Evolutionary conservation across 2,113 vertebrate genomes (phyloP), one percentile per base, ranked within the genome.

Genomic region (Passerina amoena): DNA sequence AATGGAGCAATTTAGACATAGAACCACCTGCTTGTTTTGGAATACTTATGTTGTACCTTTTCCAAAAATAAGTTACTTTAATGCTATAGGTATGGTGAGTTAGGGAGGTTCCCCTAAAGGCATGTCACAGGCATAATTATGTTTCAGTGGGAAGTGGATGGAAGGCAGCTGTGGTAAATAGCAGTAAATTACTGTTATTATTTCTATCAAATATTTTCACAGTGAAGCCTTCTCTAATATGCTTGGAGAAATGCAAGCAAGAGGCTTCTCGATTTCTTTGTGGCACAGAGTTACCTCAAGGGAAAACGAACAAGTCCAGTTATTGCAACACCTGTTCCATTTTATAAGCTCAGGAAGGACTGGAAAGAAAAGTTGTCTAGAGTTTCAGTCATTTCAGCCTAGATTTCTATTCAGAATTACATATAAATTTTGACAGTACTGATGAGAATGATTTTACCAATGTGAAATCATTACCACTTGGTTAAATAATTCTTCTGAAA

Each of bases 341-440:
- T 94, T 95, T 61, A 50, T 71, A 90, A 88, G 37, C 78, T 91
- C 60, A 45, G 24, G 45, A 54, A 82, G 37, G 37, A 16, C 59
- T 85, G 82, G 61, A 88, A 91, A 84, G 56, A 91, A 97, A 91
- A 91, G 40, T 42, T 61, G 33, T 88, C 60, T 90, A 71, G 64
- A 50, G 48, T 96, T 97, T 94, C 93, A 70, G 40, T 40, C 30
- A 25, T 78, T 93, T 94, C 5, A 8, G 60, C 48, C 59, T 40
- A 69, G 81, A 63, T 93, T 93, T 90, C 51, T 79, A 5, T 56
- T 45, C 47, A 88, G 59, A 77, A 68, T 82, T 37, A 59, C 56
- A 38, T 76, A 28, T 9, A 70, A 77, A 64, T 94, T 73, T 38
- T 73, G 44, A 44, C 10, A 61, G 11, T 60, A 12, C 30, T 10